Conservation (phyloP, 2,113 vertebrate species). For the Eurypyga helias region DNA sequence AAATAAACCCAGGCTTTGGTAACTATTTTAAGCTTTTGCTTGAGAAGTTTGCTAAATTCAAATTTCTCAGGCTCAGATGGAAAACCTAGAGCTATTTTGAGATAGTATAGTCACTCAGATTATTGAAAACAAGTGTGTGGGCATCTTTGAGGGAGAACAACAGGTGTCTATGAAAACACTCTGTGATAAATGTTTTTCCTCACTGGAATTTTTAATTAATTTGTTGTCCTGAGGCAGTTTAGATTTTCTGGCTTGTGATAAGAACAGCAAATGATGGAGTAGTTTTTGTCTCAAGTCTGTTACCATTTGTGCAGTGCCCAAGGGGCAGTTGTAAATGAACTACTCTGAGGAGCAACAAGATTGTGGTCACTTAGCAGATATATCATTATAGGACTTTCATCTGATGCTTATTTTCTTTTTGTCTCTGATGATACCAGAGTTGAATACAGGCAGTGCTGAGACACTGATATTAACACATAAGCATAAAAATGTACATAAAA, state of each 20-base stretch:
- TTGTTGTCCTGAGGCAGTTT: neutral
- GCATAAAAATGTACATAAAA: neutral
- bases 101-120: neutral
- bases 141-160: neutral
- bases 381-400: neutral
- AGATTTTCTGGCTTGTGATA: neutral
- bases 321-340: neutral
- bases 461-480: neutral
- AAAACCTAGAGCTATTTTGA: neutral
- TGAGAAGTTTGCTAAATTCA: neutral
- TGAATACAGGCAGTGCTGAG: neutral
- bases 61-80: neutral
- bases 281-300: neutral
- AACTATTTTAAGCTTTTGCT: neutral
- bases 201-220: slow-evolving; percentile 7
- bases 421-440: neutral
- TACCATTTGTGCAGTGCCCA: neutral
- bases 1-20: neutral
- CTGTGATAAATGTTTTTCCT: neutral
- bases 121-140: neutral
- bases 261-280: neutral
- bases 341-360: neutral
- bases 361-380: neutral
- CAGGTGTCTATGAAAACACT: neutral
- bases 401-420: neutral